Evolutionary conservation across 2,888 invertebrate species (phyloP).

Genomic region (Tipula unca): DNA sequence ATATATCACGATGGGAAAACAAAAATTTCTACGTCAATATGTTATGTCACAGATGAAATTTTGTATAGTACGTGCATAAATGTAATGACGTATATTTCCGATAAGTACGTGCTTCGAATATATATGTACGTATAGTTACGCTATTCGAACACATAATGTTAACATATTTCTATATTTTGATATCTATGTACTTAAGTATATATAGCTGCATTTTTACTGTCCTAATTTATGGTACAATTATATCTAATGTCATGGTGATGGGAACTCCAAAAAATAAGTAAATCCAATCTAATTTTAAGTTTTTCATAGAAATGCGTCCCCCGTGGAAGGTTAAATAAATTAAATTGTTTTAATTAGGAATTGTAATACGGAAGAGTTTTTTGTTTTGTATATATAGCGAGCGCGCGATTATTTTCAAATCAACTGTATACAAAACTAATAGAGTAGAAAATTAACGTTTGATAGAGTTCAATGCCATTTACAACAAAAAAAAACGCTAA

Average conservation of each 20-base stretch:
- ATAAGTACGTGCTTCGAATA: background rate
- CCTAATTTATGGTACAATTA: background rate
- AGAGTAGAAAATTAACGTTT: background rate
- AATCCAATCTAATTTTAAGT: background rate
- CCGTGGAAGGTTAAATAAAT: background rate
- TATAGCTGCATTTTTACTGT: background rate
- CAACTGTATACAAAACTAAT: background rate
- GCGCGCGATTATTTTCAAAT: background rate
- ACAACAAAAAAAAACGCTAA: background rate
- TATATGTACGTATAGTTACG: background rate
- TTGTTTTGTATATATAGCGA: background rate
- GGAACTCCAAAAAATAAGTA: background rate
- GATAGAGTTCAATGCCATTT: background rate
- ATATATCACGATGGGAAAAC: background rate
- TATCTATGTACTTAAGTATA: background rate
- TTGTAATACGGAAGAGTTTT: background rate
- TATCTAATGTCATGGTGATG: background rate
- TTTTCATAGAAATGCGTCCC: background rate
- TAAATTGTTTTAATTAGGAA: background rate
- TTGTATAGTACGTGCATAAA: background rate
- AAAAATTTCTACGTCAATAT: background rate
- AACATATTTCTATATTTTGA: background rate
- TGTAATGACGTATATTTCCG: background rate
- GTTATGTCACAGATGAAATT: background rate
- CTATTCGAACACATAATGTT: background rate